Percentiles rank a stretch among this genome's conserved stretches.
Evolutionary conservation across 2,797 vertebrate species (phyloP).

Genomic region (Galaxias olidus): DNA sequence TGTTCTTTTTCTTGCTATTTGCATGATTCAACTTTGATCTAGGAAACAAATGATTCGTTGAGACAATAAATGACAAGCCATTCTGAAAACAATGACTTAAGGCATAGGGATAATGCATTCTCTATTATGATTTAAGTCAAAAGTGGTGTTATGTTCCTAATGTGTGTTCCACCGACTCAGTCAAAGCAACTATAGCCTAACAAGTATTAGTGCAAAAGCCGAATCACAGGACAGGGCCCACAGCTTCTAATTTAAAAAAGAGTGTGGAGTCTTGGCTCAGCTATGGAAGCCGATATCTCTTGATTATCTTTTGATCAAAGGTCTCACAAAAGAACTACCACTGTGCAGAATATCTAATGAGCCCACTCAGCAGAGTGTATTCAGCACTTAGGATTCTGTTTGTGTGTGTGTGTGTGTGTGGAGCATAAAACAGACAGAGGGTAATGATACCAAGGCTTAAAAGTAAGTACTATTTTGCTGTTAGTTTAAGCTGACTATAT

Average conservation of each 20-base stretch:
- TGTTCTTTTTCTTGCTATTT: no score
- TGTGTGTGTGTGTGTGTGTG: not conserved
- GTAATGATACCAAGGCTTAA: not conserved
- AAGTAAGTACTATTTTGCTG: not conserved
- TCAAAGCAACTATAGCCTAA: not conserved
- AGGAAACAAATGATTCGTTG: no score
- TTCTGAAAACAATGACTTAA: no score
- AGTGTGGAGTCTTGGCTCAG: slow-evolving; percentile 6
- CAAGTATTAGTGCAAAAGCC: slow-evolving; percentile 17
- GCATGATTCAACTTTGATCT: no score
- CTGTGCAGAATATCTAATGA: slow-evolving; percentile 63
- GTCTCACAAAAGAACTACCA: slow-evolving; percentile 43
- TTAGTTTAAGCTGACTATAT: slow-evolving; percentile 12
- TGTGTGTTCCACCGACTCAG: no score
- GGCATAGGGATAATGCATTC: no score
- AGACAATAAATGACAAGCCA: no score
- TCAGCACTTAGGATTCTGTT: slow-evolving; percentile 40
- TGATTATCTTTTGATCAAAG: slow-evolving; percentile 49
- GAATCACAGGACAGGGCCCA: no score
- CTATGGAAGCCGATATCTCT: slow-evolving; percentile 39
- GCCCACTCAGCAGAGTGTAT: slow-evolving; percentile 65
- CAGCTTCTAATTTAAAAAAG: no score
- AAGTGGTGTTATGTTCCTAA: no score
- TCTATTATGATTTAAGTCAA: no score
- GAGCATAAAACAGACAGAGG: not conserved